Conservation (phyloP, 1,140 invertebrate genomes). For the Chlorops oryzae region DNA sequence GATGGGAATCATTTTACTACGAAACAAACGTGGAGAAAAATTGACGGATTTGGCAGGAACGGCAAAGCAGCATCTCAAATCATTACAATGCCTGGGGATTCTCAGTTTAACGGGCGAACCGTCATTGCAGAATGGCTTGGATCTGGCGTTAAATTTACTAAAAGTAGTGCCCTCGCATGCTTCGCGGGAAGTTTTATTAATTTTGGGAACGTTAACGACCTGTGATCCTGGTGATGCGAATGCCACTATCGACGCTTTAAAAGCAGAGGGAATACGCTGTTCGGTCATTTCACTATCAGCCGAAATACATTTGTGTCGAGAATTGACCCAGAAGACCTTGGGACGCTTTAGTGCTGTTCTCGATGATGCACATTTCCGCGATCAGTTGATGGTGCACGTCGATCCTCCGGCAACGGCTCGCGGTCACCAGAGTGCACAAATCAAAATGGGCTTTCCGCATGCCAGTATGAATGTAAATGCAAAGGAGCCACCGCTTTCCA, state of each 20-base stretch:
- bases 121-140: conserved; percentile 90
- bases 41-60: conserved; percentile 85
- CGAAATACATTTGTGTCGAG: conserved; percentile 87
- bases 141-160: conserved; percentile 79
- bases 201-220: conserved; percentile 90
- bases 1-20: conserved; percentile 83
- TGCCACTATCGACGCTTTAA: conserved; percentile 67
- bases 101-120: conserved; percentile 73
- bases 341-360: conserved; percentile 54
- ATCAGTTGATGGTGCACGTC: conserved; percentile 71
- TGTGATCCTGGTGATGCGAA: conserved; percentile 94
- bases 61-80: conserved; percentile 71
- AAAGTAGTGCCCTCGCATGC: conserved; percentile 87
- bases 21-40: conserved; percentile 91
- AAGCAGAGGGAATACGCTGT: conserved; percentile 72
- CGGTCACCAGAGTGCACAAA: conserved; percentile 72
- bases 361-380: conserved; percentile 85
- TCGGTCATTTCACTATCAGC: conserved; percentile 92
- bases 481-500: conserved; percentile 64
- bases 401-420: conserved; percentile 80
- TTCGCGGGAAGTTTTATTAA: conserved; percentile 83
- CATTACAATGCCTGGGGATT: conserved; percentile 9
- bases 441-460: conserved; percentile 92
- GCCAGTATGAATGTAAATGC: conserved; percentile 51
- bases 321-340: conserved; percentile 71